Evolutionary conservation across 37 sponge, comb jelly and placozoan species (phyloP).

Genomic region (Amphimedon queenslandica): DNA sequence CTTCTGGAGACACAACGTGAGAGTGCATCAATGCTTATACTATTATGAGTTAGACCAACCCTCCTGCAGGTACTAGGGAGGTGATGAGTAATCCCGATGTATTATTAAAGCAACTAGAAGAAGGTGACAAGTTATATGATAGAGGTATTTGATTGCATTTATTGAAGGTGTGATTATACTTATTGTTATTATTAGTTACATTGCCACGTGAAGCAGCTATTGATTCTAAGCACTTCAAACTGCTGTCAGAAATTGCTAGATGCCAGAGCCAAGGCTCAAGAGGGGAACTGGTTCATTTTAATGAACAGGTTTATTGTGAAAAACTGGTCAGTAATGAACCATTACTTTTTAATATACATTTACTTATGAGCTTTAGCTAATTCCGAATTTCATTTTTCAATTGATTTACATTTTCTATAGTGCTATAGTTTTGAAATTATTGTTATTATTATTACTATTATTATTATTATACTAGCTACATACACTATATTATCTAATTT

Average conservation of each 20-base stretch:
- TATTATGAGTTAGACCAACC: background rate
- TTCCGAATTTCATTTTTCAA: too few species aligned
- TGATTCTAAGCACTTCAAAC: conserved; percentile 60
- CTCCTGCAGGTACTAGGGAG: conserved; percentile 23
- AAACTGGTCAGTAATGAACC: conserved; percentile 38
- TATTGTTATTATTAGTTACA: conserved; percentile 24
- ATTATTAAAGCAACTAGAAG: conserved; percentile 11
- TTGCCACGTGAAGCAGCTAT: conserved; percentile 72
- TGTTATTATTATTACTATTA: too few species aligned
- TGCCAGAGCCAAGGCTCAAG: conserved; percentile 47
- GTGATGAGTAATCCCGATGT: conserved; percentile 33
- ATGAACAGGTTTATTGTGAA: conserved; percentile 34
- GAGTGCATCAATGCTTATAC: background rate
- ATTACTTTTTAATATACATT: background rate
- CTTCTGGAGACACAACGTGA: conserved; percentile 36
- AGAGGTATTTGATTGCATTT: background rate
- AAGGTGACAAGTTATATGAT: conserved; percentile 3
- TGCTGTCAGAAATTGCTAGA: conserved; percentile 57
- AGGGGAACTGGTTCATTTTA: conserved; percentile 62
- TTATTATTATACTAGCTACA: background rate
- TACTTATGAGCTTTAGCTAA: background rate
- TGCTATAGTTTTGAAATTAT: too few species aligned
- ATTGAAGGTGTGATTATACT: too few species aligned
- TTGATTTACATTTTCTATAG: too few species aligned
- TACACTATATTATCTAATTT: too few species aligned